Base-by-base conservation (phyloP, 2,113 vertebrate genomes). In the Triplophysa siluroides region DNA sequence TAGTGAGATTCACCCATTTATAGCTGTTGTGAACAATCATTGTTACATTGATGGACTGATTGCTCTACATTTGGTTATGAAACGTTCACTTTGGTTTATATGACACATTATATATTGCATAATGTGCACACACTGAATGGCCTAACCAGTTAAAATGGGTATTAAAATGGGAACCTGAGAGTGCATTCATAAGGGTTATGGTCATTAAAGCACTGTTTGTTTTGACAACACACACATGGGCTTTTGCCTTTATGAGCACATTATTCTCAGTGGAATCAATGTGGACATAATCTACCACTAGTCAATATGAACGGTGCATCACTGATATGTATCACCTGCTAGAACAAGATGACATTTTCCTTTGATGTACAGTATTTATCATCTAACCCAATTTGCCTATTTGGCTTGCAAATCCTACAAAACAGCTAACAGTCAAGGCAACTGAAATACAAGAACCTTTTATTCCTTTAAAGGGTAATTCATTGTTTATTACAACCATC, bases 401-500 rank as follows among this genome's bases (percentile, higher is more conserved):
- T 50, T 52, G 16, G 14, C 14, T 3, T 52, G 13, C 54, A 58
- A 8, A 58, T 16, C 54, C 3, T 52, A 52, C 50, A 52, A 26
- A 5, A 12, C n/a, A 72, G 23, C 67, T 29, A 70, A 21, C 52
- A 60, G 19, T 73, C 52, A 43, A 60, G 41, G 41, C 50, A 6
- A 41, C 62, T 75, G 16, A 23, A 75, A 75, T 63, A 75, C 61
- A 75, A 63, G 58, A 45, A 63, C 62, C 56, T 23, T 75, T 75
- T 75, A 75, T 75, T 75, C 0, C 11, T 45, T 75, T 45, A 75
- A 75, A 75, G 72, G 56, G 58, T 41, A 41, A 83, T 86, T 88
- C 77, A 86, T 85, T 84, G 68, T 89, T 85, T 86, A 80, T 73
- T 67, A 86, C 84, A 85, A 85, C 50, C 75, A 65, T 76, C 77